Evolutionary conservation across 2,113 vertebrate species (phyloP), one percentile per base, ranked within the genome.

Genomic region (Manacus vitellinus): DNA sequence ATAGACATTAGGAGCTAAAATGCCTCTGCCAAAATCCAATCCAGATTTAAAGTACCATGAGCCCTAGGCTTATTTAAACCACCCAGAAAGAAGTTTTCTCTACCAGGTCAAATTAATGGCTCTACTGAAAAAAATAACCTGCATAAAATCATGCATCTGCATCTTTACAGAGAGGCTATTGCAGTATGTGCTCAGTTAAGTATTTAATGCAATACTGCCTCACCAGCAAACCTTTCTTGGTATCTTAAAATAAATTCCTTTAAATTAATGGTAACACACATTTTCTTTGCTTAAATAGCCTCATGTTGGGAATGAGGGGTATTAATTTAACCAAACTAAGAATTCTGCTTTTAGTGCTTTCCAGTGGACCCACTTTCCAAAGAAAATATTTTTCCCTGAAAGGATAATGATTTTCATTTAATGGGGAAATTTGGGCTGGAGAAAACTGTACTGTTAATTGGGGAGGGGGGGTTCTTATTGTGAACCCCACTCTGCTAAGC

Each of bases 151-250:
- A 61, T 24, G 14, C 12, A 27, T 15, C 43, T n/a, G 6, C 56
- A 14, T 51, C 27, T n/a, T 14, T 9, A 14, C 4, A 73, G 24
- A 43, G 4, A 31, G 63, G 9, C 46, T 33, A 1, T 25, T 37
- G 25, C 47, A 28, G 35, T 31, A 0, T n/a, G 15, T 21, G 15
- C 19, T 51, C 12, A 8, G 4, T 33, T 23, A 9, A 5, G 4
- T 31, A 2, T 10, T n/a, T 17, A 30, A 25, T 19, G 43, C n/a
- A 51, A 4, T 0, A 2, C 15, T 31, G 14, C 43, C 43, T 75
- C 35, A 55, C 24, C 41, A 51, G 21, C 12, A 39, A 61, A 21
- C 23, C 49, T 47, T 55, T 43, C 54, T 41, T 35, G 46, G 20
- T 54, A 23, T 33, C 6, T n/a, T 18, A 12, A 74, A 76, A 39